Evolutionary conservation across 2,113 vertebrate genomes (phyloP).

Genomic region (Coptodon bakossiorum): DNA sequence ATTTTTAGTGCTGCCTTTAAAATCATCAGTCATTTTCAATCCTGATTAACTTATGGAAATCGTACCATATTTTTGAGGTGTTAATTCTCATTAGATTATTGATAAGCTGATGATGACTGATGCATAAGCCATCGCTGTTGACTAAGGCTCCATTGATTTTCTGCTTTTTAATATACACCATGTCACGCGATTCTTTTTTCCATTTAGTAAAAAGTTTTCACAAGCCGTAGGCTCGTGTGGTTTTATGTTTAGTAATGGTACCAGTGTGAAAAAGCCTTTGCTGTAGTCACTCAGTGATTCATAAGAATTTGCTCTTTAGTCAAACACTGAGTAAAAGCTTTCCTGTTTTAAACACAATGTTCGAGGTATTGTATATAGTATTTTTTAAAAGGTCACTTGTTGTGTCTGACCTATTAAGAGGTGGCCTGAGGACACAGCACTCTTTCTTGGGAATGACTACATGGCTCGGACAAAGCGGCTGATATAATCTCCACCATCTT

Average conservation of each 20-base stretch:
- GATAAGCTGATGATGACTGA: constrained; percentile 40
- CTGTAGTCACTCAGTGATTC: not conserved
- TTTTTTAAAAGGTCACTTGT: constrained; percentile 30
- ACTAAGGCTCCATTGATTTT: not conserved
- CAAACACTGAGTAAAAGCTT: not conserved
- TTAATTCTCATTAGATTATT: constrained; percentile 49
- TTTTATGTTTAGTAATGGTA: not conserved
- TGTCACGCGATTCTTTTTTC: not conserved
- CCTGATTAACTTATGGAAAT: constrained; percentile 60
- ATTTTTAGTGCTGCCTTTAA: constrained; percentile 60
- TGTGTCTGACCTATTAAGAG: constrained; percentile 17
- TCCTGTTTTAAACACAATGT: not conserved
- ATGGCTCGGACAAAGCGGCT: not conserved
- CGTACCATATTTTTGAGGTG: constrained; percentile 46
- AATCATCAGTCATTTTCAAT: constrained; percentile 63
- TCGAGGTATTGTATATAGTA: not conserved
- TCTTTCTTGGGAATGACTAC: not conserved
- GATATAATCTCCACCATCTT: constrained; percentile 28
- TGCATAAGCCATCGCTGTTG: not conserved
- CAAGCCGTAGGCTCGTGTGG: not conserved
- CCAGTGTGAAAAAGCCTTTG: not conserved
- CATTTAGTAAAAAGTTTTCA: not conserved
- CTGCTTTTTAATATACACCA: not conserved
- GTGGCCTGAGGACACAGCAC: constrained; percentile 17
- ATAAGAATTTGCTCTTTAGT: not conserved